phyloP scores from a whole-genome alignment of 2,888 invertebrate species.

The Liopterus haemorrhoidalis region DNA sequence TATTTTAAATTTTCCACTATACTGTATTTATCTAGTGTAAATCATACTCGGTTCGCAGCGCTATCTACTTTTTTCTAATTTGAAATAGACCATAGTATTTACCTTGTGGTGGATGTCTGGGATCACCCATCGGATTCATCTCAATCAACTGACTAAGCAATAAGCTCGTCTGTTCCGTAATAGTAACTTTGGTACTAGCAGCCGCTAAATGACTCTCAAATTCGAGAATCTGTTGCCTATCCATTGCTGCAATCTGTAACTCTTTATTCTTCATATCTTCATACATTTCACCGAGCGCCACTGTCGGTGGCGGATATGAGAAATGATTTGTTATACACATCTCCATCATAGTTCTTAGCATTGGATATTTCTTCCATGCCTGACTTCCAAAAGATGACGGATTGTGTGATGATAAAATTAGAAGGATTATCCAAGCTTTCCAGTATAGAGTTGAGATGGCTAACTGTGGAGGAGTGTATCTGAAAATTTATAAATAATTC shows the following conservation, averaged over 20 bases:
- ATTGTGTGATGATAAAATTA: slow-evolving; percentile 89
- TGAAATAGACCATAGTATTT: no score
- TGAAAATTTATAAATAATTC: no score
- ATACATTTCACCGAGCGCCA: slow-evolving; percentile 52
- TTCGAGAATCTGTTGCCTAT: slow-evolving; percentile 74
- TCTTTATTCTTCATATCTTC: slow-evolving; percentile 60
- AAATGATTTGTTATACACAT: slow-evolving; percentile 91
- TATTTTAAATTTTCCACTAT: no score
- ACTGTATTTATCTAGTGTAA: no score
- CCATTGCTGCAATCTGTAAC: slow-evolving; percentile 61
- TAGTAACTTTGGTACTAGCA: slow-evolving; percentile 80
- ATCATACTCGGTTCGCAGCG: no score
- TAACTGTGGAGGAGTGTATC: slow-evolving; percentile 77
- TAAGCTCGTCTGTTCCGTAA: slow-evolving; percentile 84
- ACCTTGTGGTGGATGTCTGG: slow-evolving; percentile 70
- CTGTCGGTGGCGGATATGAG: slow-evolving; percentile 64
- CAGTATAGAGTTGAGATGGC: slow-evolving; percentile 91
- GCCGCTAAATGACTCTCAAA: slow-evolving; percentile 89
- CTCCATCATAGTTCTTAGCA: slow-evolving; percentile 84
- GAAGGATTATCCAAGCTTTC: slow-evolving; percentile 86
- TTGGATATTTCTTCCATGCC: slow-evolving; percentile 88
- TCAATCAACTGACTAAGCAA: slow-evolving; percentile 78
- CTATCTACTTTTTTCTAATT: no score
- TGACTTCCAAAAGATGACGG: slow-evolving; percentile 78
- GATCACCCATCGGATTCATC: slow-evolving; percentile 78